Base-by-base conservation (phyloP, 2,888 invertebrate genomes). In the Microctonus aethiopoides region DNA sequence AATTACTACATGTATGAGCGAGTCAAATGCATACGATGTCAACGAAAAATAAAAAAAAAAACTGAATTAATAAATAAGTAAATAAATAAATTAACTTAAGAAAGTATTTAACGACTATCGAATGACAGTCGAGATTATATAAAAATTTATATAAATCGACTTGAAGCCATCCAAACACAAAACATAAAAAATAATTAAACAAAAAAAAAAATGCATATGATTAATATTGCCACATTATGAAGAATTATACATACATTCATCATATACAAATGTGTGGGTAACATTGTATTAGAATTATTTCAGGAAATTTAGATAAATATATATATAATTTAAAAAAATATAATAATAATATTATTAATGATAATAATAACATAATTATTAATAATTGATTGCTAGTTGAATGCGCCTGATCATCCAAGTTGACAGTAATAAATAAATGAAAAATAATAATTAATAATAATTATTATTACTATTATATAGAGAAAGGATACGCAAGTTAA, bases 131-230 rank as follows among this genome's bases (percentile, higher is more conserved):
- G 39, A 71, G 16, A 46, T 46, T 63, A 64, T 61, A 54, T 56
- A 68, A 52, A 63, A 73, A 75, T 74, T 76, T 79, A 77, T 72
- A 75, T 16, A 46, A 46, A 79, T 78, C 79, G 77, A 79, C 75
- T 77, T 79, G 81, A 77, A 81, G 83, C 82, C 83, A 83, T 83
- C 83, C 83, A 57, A 57, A 83, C 70, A 46, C 9, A 46, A 46
- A 46, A 20, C 29, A 29, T 29, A 7, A 16, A 16, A 46, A 46
- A 46, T 46, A 16, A 39, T 39, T 6, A 46, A 7, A 16, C 4
- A 46, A 46, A 46, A 16, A 46, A 46, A 20, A 46, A 16, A 16
- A 39, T n/a, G 7, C 46, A 20, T n/a, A 46, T 16, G 74, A 73
- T 74, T n/a, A 73, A 77, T 78, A 78, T 76, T 77, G 65, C 65